Percentiles rank a stretch among this genome's conserved stretches.
phyloP scores from a whole-genome alignment of 2,888 invertebrate genomes.

The Notodonta dromedarius region DNA sequence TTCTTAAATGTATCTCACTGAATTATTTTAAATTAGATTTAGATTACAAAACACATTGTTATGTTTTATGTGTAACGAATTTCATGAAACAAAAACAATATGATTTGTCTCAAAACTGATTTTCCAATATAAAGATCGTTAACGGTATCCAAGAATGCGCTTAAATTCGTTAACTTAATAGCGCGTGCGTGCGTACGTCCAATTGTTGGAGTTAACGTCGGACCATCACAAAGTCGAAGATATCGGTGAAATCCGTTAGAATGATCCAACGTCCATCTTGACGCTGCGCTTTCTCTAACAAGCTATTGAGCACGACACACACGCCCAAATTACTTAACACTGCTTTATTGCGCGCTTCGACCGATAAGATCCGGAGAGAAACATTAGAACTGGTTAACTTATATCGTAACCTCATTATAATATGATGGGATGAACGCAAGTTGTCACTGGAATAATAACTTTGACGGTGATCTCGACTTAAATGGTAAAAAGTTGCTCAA shows the following conservation, averaged over 20 bases:
- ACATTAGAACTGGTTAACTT: not conserved
- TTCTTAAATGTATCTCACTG: too few relatives aligned
- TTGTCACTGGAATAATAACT: too few relatives aligned
- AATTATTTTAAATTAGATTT: too few relatives aligned
- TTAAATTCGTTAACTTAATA: conserved; percentile 29
- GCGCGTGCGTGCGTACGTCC: conserved; percentile 52
- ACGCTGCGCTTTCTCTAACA: conserved; percentile 57
- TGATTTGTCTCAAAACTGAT: not conserved
- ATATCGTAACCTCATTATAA: too few relatives aligned
- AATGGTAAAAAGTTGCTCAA: too few relatives aligned
- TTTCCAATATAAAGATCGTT: not conserved
- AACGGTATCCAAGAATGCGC: conserved; percentile 7
- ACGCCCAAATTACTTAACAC: conserved; percentile 45
- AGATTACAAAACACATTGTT: too few relatives aligned
- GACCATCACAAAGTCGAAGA: conserved; percentile 35
- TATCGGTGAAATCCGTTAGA: conserved; percentile 66
- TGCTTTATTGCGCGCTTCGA: conserved; percentile 17
- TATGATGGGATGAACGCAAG: not conserved
- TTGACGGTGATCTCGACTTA: too few relatives aligned
- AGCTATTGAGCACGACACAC: conserved; percentile 48
- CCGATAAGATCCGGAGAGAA: conserved; percentile 10
- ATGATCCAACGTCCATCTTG: conserved; percentile 47
- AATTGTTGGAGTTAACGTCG: conserved; percentile 50
- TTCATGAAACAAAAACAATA: not conserved
- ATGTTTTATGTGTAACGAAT: not conserved